Evolutionary conservation across 2,888 invertebrate species (phyloP), one percentile per base, ranked within the genome.

Genomic region (Clanis bilineata): DNA sequence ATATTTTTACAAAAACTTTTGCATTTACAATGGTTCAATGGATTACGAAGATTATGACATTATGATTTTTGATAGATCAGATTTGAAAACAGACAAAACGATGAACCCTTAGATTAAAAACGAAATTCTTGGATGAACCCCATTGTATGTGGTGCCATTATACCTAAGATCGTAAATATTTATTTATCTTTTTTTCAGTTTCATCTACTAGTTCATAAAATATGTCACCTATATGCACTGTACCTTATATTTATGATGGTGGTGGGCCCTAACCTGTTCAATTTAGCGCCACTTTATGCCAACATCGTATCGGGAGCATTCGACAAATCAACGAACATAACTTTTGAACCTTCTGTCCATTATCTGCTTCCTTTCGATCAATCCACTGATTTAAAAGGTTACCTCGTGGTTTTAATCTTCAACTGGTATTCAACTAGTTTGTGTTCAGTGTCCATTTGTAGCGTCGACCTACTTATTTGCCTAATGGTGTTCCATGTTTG

Each of bases 401-500:
- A 71, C 21, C 23, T 61, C 21, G 6, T 63, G 12, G 57, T 64
- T 1, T 59, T 44, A 41, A 9, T 63, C 22, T 2, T 60, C 0
- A 56, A 71, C 47, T 65, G 65, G 67, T 71, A 39, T 64, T 58
- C 59, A 6, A n/a, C 67, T 28, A 58, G 23, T 3, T 0, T 68
- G 0, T 57, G 58, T 4, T 44, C 65, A 7, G 57, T 22, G 5
- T 61, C 55, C 60, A 61, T 67, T 36, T 64, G 65, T 5, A 65
- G 63, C 18, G 63, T 66, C 1, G 71, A 72, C 45, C 59, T 70
- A 0, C 58, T 69, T 25, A 23, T 72, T 1, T 65, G 63, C 4
- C 3, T 72, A 1, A 66, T 72, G 63, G 65, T 73, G 6, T 70
- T 73, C 2, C 60, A 72, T 36, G 0, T 69, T 12, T 71, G 71